phyloP scores from a whole-genome alignment of 2,797 vertebrate species.

The Cossypha polioptera region DNA sequence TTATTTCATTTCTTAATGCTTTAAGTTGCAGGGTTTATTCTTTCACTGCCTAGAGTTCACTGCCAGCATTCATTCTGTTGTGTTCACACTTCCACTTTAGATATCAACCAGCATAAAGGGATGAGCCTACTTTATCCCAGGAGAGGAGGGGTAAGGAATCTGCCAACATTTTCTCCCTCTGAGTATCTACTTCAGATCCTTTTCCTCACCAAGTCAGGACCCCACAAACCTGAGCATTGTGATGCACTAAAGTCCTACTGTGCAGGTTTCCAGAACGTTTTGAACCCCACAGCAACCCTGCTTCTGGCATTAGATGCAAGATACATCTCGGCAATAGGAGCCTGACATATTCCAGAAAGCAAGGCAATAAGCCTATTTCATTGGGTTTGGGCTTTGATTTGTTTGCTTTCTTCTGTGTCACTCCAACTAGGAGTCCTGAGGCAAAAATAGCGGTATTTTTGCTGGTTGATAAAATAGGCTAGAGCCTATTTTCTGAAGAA shows the following conservation, averaged over 20 bases:
- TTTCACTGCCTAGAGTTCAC: not conserved
- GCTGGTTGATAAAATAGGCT: not conserved
- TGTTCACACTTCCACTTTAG: not conserved
- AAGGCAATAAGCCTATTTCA: not conserved
- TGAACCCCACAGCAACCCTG: not conserved
- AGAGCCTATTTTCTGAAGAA: not conserved
- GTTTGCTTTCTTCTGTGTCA: not conserved
- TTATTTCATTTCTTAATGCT: not conserved
- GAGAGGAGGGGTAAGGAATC: not conserved
- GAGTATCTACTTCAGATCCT: not conserved
- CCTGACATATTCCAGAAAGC: not conserved
- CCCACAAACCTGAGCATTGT: not conserved
- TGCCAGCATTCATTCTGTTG: not conserved
- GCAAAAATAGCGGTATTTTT: not conserved
- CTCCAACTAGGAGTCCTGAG: not conserved
- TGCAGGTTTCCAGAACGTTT: not conserved
- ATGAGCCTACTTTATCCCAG: not conserved
- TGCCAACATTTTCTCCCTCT: not conserved
- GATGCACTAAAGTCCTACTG: not conserved
- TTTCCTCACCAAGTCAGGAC: not conserved
- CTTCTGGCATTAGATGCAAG: not conserved
- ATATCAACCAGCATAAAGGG: rapidly evolving
- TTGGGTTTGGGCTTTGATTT: not conserved
- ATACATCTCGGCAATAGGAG: not conserved
- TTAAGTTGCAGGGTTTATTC: not conserved